phyloP scores from a whole-genome alignment of 2,113 vertebrate genomes.

The Pogonocichla stellata region DNA sequence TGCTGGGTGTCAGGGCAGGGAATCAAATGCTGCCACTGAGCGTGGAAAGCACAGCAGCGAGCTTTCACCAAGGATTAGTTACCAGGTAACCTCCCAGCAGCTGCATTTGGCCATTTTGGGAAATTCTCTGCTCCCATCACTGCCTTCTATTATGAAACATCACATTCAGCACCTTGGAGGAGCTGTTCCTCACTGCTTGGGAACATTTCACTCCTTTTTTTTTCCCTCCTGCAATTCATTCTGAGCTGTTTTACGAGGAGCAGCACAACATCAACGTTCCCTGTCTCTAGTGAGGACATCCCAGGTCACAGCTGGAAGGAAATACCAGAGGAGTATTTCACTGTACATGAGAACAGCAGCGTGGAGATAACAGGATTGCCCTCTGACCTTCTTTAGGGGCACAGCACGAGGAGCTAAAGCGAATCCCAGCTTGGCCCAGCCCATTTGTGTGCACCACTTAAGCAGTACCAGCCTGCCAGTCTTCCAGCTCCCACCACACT shows the following conservation, averaged over 20 bases:
- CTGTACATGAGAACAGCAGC: not conserved
- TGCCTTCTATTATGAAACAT: fast-evolving
- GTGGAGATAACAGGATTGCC: not conserved
- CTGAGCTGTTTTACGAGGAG: not conserved
- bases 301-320: not conserved
- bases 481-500: not conserved
- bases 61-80: not conserved
- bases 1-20: not conserved
- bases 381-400: not conserved
- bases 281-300: not conserved
- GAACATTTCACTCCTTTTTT: not conserved
- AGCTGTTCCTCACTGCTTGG: not conserved
- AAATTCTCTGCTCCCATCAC: not conserved
- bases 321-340: not conserved
- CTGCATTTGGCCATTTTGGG: not conserved
- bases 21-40: not conserved
- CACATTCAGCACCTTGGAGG: not conserved
- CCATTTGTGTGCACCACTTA: not conserved
- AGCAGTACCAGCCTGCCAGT: not conserved
- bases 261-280: fast-evolving
- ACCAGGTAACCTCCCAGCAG: not conserved
- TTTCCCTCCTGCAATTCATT: not conserved
- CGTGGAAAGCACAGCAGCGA: fast-evolving
- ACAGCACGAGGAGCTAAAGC: not conserved
- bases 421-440: not conserved